Percentiles rank a stretch among this genome's conserved stretches.
Conservation (phyloP, 2,113 vertebrate species). For the Numenius arquata region DNA sequence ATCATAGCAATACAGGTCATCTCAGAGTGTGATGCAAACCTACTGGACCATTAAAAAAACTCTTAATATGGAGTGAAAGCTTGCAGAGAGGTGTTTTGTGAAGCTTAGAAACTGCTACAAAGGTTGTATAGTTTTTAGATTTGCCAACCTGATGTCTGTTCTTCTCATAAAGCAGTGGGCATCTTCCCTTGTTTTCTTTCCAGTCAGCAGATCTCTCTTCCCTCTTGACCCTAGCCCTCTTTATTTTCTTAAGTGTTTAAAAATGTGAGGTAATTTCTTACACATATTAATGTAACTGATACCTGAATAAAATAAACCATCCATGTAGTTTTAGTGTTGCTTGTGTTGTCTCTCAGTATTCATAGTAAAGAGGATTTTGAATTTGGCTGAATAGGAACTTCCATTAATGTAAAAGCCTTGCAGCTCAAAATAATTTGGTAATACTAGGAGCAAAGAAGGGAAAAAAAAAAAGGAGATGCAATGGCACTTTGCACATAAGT, state of each 20-base stretch:
- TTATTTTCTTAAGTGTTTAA: not conserved
- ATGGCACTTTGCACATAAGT: slow-evolving; percentile 18
- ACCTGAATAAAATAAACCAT: not conserved
- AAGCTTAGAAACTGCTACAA: not conserved
- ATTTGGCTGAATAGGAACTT: not conserved
- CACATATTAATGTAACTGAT: not conserved
- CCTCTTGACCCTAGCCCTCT: not conserved
- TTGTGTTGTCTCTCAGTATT: not conserved
- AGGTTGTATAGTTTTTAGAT: not conserved
- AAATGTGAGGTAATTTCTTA: not conserved
- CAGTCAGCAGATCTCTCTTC: not conserved
- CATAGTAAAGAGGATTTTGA: not conserved
- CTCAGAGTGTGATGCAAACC: not conserved
- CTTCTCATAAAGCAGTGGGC: not conserved
- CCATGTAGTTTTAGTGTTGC: not conserved
- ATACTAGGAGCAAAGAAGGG: not conserved
- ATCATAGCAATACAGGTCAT: not conserved
- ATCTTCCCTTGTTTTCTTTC: not conserved
- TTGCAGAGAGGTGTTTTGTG: not conserved
- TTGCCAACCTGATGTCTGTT: not conserved
- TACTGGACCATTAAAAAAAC: not conserved
- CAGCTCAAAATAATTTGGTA: not conserved
- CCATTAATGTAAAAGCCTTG: slow-evolving; percentile 16
- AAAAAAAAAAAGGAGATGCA: not conserved
- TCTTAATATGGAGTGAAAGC: not conserved